A percentile compares a stretch with the other conserved stretches of the same genome.
These are phyloP conservation scores for Copidosoma floridanum DNA, from an alignment of 1,140 invertebrate genomes.

Conservation along the genomic window DNA sequence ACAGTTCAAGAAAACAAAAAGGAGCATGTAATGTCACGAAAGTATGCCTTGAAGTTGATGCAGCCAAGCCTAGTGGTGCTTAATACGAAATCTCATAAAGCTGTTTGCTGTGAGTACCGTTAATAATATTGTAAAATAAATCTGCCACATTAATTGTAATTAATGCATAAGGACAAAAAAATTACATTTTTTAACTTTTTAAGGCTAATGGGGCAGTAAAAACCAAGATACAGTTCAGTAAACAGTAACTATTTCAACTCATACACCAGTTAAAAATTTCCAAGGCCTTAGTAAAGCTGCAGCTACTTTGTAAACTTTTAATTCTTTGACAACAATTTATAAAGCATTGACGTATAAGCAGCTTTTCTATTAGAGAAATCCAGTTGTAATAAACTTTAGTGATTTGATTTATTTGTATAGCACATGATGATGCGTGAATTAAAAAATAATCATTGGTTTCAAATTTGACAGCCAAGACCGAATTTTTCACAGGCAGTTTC, in stretches of 20 bases:
- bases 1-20: slow-evolving; percentile 92
- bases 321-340: slow-evolving; percentile 51
- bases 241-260: slow-evolving; percentile 87
- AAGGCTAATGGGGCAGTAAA: slow-evolving; percentile 93
- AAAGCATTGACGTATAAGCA: slow-evolving; percentile 54
- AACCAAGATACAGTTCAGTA: slow-evolving; percentile 91
- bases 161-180: too few species aligned
- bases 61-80: slow-evolving; percentile 76
- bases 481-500: slow-evolving; percentile 50
- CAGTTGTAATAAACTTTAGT: slow-evolving; percentile 48
- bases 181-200: slow-evolving; percentile 30
- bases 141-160: too few species aligned
- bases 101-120: slow-evolving; percentile 80
- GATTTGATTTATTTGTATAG: neutral
- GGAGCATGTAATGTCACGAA: slow-evolving; percentile 95
- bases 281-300: slow-evolving; percentile 76
- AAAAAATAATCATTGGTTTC: too few species aligned
- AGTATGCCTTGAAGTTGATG: slow-evolving; percentile 88
- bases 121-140: too few species aligned
- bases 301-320: slow-evolving; percentile 63
- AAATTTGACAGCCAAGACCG: slow-evolving; percentile 34
- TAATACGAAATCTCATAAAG: slow-evolving; percentile 81
- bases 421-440: too few species aligned
- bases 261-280: slow-evolving; percentile 84
- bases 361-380: slow-evolving; percentile 61